Evolutionary conservation across 1,140 invertebrate species (phyloP), one percentile per base, ranked within the genome.

Genomic region (Cheumatopsyche charites): DNA sequence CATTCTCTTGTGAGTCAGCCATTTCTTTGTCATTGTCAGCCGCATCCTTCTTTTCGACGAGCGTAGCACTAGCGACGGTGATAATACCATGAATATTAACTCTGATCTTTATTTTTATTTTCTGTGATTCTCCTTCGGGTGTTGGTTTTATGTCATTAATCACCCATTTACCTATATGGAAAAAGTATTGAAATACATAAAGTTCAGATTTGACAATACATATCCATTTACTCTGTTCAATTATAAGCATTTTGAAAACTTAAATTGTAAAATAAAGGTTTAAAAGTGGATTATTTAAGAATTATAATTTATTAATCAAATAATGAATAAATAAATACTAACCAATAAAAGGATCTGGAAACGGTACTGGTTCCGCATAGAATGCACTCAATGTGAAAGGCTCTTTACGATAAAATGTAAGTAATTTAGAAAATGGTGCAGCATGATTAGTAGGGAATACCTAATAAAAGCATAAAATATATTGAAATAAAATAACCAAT

Each of bases 101-200:
- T 73, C 96, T 87, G 5, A 96, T 94, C 85, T 98, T 99, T 0
- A 99, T 90, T 82, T 98, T 98, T 0, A 99, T 91, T 83, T 98
- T 98, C 58, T 94, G 91, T 25, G 89, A 89, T 77, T 95, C 94
- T 4, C 95, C 96, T 75, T 95, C 92, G n/a, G 90, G 77, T 43
- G 90, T 90, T 58, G 94, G 92, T 76, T 91, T 90, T 0, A 98
- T 90, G 78, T 96, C 93, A 70, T 91, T 90, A 21, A 98, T 89
- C 15, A 88, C 86, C 87, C 93, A 98, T 66, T 87, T 84, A 71
- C 93, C 93, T 95, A 80, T 12, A 76, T 77, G 73, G 62, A 55
- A 42, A 41, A 42, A 21, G n/a, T n/a, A n/a, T n/a, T n/a, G n/a
- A n/a, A n/a, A n/a, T n/a, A n/a, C n/a, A 43, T 43, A 43, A 43